Percentiles rank a stretch among this genome's conserved stretches.
Evolutionary conservation across 2,797 vertebrate species (phyloP).

Genomic region (Morus bassanus): DNA sequence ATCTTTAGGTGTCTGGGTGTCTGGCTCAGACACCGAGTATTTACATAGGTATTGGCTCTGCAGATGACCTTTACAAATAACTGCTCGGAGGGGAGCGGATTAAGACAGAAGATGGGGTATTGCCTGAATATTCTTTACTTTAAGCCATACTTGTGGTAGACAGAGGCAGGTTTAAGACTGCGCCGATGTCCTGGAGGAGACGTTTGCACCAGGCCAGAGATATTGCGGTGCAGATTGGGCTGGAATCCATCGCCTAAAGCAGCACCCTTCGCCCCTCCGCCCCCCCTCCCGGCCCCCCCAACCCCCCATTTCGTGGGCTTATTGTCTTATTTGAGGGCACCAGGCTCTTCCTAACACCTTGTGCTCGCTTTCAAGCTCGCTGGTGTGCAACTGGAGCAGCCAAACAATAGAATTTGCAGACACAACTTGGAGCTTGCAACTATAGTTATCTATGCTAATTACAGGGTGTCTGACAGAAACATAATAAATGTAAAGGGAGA

Average conservation of each 20-base stretch:
- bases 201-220: background rate
- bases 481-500: conserved; percentile 38
- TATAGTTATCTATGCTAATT: conserved; percentile 42
- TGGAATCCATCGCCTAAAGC: conserved; percentile 21
- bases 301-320: background rate
- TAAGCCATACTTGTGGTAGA: background rate
- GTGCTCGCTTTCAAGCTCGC: background rate
- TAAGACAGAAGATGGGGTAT: too few relatives aligned
- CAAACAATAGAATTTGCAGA: conserved; percentile 6
- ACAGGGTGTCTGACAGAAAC: conserved; percentile 47
- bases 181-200: background rate
- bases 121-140: background rate
- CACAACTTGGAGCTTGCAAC: conserved; percentile 39
- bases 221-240: background rate
- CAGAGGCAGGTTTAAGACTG: background rate
- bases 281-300: background rate
- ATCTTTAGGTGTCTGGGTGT: background rate
- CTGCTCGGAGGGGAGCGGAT: background rate
- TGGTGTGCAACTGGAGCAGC: background rate
- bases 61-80: background rate
- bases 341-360: conserved; percentile 46
- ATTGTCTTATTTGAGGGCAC: background rate
- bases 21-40: background rate
- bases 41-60: background rate
- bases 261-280: background rate